phyloP scores from a whole-genome alignment of 2,888 invertebrate genomes.

The Lysandra coridon region DNA sequence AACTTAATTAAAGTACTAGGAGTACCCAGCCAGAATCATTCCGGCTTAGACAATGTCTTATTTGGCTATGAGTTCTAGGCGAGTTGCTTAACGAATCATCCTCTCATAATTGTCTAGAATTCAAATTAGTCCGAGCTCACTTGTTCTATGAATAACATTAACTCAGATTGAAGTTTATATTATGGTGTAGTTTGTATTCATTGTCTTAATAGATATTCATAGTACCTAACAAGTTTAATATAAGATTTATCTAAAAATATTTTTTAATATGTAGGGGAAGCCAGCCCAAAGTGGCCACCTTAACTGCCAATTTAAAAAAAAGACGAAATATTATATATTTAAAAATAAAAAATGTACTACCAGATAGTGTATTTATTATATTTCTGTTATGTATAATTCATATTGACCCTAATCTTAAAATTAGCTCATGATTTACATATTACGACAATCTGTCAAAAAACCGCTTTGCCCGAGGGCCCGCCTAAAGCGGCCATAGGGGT shows the following conservation, averaged over 20 bases:
- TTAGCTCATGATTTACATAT: too few species aligned
- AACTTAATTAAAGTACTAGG: too few species aligned
- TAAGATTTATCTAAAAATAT: background rate
- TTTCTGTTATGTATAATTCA: too few species aligned
- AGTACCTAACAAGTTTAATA: background rate
- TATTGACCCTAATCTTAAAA: too few species aligned
- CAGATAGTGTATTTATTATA: too few species aligned
- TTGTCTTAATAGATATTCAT: slow-evolving; percentile 21
- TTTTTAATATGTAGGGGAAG: background rate
- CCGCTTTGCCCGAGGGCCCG: too few species aligned
- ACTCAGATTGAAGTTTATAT: slow-evolving; percentile 64
- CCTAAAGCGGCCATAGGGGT: too few species aligned
- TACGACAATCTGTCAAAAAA: too few species aligned
- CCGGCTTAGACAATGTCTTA: slow-evolving; percentile 17
- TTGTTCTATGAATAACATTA: slow-evolving; percentile 72
- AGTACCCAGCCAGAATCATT: background rate
- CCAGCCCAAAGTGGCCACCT: too few species aligned
- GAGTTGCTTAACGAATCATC: slow-evolving; percentile 31
- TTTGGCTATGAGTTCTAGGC: slow-evolving; percentile 24
- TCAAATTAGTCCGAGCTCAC: slow-evolving; percentile 63
- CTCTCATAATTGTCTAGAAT: slow-evolving; percentile 64
- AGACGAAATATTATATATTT: too few species aligned
- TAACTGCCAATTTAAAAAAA: too few species aligned
- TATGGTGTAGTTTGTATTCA: slow-evolving; percentile 30
- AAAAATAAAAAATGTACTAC: too few species aligned